These are phyloP conservation scores for Cynodonichthys magdalenae DNA, from an alignment of 2,797 vertebrate species.

Conservation along the genomic window DNA sequence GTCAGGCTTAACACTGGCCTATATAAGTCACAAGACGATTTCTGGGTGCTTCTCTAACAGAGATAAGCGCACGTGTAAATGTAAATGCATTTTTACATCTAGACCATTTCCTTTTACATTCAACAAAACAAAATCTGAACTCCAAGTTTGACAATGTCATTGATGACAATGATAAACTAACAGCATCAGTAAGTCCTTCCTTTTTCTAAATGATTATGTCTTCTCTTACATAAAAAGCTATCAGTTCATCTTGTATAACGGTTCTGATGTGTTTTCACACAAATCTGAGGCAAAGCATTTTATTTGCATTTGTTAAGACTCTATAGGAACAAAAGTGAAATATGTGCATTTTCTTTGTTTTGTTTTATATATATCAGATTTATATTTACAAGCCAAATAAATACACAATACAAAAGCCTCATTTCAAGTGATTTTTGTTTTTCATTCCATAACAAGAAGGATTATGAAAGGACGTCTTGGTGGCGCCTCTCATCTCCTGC, in stretches of 20 bases:
- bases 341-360: too few species aligned
- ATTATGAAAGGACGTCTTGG: constrained; percentile 4
- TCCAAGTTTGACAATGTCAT: background rate
- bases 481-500: constrained; percentile 3
- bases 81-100: background rate
- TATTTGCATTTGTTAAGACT: background rate
- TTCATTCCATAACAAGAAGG: background rate
- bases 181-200: background rate
- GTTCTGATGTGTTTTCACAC: background rate
- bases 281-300: background rate
- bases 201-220: background rate
- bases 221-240: constrained; percentile 2
- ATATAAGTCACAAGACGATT: too few species aligned
- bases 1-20: too few species aligned
- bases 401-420: background rate
- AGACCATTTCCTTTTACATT: too few species aligned
- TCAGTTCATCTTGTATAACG: constrained; percentile 2
- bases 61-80: background rate
- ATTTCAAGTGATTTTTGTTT: background rate
- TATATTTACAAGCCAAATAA: background rate
- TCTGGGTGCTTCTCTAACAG: too few species aligned
- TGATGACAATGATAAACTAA: background rate
- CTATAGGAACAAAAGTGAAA: too few species aligned
- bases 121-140: too few species aligned
- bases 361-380: background rate